Conservation (phyloP, 2,113 vertebrate species). For the Falcunculus frontatus region DNA sequence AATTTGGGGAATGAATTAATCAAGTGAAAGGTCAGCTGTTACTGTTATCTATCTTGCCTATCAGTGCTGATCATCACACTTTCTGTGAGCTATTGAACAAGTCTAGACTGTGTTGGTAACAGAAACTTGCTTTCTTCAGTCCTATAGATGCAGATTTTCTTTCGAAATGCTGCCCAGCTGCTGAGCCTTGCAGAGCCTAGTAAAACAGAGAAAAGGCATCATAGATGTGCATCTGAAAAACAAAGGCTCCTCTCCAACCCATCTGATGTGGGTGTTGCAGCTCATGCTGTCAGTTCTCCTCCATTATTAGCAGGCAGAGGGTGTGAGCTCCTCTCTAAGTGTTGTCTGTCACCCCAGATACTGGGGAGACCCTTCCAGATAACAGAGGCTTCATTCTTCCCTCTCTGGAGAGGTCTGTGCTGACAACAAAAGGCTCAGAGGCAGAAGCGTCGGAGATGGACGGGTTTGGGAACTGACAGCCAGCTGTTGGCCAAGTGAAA, state of each 20-base stretch:
- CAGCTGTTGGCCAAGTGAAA: background rate
- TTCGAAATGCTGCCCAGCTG: background rate
- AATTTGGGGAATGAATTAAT: conserved; percentile 28
- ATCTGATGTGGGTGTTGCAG: background rate
- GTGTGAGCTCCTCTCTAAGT: background rate
- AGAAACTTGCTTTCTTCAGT: conserved; percentile 35
- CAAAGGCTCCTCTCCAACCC: background rate
- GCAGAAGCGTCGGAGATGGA: background rate
- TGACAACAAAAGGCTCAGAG: background rate
- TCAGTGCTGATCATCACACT: conserved; percentile 37
- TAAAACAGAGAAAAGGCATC: conserved; percentile 19
- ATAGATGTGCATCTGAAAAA: background rate
- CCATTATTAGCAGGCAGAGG: background rate
- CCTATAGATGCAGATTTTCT: conserved; percentile 2
- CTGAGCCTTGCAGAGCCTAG: conserved; percentile 1
- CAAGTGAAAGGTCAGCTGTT: conserved; percentile 15
- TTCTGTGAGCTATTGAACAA: conserved; percentile 44
- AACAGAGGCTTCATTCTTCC: conserved; percentile 15
- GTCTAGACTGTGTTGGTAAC: conserved; percentile 8
- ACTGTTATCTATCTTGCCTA: conserved; percentile 36
- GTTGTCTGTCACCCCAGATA: conserved; percentile 1
- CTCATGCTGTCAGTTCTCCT: background rate
- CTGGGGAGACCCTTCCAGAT: conserved; percentile 8
- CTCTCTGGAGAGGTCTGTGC: background rate
- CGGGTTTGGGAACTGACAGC: background rate